Base-by-base conservation (phyloP, 1,140 invertebrate genomes). In the Drosophila orosa region DNA sequence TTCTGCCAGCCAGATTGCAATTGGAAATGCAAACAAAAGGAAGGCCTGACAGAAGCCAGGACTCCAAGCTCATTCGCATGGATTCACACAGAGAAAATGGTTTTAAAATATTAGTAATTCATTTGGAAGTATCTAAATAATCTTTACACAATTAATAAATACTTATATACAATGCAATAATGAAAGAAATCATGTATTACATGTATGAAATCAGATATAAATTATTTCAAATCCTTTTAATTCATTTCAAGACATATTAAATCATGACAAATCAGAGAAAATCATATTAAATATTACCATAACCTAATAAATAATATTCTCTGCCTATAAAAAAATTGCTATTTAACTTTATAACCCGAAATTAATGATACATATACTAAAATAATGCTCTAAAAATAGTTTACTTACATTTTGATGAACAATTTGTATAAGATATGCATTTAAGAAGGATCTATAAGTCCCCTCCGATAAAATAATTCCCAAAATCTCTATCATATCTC, bases 21-120 rank as follows among this genome's bases (percentile, higher is more conserved):
- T 54, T 69, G 50, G 48, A 40, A 77, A 76, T 67, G 66, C 79
- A 84, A 87, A 87, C 84, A 87, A 89, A 87, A 73, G 83, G 86
- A 89, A 87, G 68, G 73, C 72, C 76, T 68, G 54, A 78, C 80
- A 60, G 78, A 65, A 72, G 73, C 73, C 31, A 33, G 48, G 48
- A 47, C 22, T 25, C 8, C 22, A 22, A 47, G 24, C 22, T 5
- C 7, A 25, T n/a, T 0, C 44, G 8, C 9, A 47, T 24, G 15
- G 10, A 39, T 25, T 8, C 6, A 24, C 63, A 45, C 57, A 13
- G 29, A 10, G 4, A 40, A 42, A 68, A 66, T 37, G 25, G 1
- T n/a, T 44, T 5, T 19, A 2, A 27, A 0, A 44, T 44, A 12
- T 6, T 1, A 17, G 9, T 10, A 44, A 22, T 27, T 27, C 9